Conservation (phyloP, 2,888 invertebrate genomes). For the Antheraea assamensis region DNA sequence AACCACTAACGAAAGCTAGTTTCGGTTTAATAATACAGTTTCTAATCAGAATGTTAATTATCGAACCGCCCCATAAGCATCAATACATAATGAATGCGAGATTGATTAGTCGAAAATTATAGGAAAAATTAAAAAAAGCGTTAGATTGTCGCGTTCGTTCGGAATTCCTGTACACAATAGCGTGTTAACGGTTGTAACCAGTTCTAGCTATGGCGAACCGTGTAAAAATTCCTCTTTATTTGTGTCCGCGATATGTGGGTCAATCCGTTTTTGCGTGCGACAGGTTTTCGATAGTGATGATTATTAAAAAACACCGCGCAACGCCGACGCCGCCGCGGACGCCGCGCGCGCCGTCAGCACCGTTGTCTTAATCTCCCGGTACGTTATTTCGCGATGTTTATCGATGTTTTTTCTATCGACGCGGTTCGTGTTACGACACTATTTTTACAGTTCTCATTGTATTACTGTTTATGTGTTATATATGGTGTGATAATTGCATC, state of each 20-base stretch:
- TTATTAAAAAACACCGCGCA: slow-evolving; percentile 38
- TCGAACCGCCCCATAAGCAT: slow-evolving; percentile 13
- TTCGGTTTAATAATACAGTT: slow-evolving; percentile 8
- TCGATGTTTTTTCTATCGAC: slow-evolving; percentile 47
- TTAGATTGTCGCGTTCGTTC: slow-evolving; percentile 14
- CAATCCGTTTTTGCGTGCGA: slow-evolving; percentile 63
- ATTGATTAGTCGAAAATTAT: slow-evolving; percentile 18
- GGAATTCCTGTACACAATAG: slow-evolving; percentile 46
- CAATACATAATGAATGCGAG: slow-evolving; percentile 15
- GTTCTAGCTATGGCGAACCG: slow-evolving; percentile 56
- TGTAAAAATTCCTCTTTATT: slow-evolving; percentile 68
- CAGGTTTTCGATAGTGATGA: slow-evolving; percentile 64
- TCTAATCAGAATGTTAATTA: slow-evolving; percentile 22
- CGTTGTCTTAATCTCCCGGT: slow-evolving; percentile 56
- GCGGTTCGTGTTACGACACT: slow-evolving; percentile 39
- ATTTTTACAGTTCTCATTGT: slow-evolving; percentile 28
- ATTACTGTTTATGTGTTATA: slow-evolving; percentile 25
- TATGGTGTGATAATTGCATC: slow-evolving; percentile 30
- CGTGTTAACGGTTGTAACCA: slow-evolving; percentile 62
- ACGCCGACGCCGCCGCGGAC: slow-evolving; percentile 24
- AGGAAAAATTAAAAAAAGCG: slow-evolving; percentile 12
- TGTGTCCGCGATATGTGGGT: slow-evolving; percentile 68
- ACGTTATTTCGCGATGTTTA: slow-evolving; percentile 53
- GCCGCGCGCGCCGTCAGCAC: slow-evolving; percentile 35
- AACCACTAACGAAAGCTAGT: slow-evolving; percentile 2